Evolutionary conservation across 2,888 invertebrate species (phyloP).

Genomic region (Epinotia ramella): DNA sequence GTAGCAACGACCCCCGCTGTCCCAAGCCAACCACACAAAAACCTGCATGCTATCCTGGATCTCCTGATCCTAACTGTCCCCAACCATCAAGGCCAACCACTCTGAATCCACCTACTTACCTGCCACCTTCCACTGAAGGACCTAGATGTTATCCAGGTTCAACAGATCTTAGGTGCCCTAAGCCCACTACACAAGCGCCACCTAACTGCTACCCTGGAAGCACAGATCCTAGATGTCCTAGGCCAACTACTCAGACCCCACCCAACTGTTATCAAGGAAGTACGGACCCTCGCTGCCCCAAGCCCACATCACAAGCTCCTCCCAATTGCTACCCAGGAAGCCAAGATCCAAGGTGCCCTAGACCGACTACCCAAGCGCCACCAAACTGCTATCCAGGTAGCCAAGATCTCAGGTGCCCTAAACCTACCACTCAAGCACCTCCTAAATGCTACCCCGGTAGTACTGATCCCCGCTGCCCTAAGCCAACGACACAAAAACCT

Average conservation of each 20-base stretch:
- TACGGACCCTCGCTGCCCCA: slow-evolving; percentile 52
- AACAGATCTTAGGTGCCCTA: too few relatives aligned
- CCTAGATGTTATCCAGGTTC: too few relatives aligned
- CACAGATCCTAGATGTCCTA: too few relatives aligned
- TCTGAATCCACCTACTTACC: slow-evolving; percentile 49
- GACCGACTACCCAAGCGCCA: slow-evolving; percentile 46
- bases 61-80: slow-evolving; percentile 49
- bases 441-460: slow-evolving; percentile 48
- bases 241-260: too few relatives aligned
- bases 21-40: slow-evolving; percentile 51
- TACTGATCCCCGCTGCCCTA: neutral
- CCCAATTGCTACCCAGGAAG: slow-evolving; percentile 55
- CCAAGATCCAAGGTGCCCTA: slow-evolving; percentile 61
- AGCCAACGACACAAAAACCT: too few relatives aligned
- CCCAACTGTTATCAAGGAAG: too few relatives aligned
- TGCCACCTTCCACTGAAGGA: slow-evolving; percentile 12
- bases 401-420: slow-evolving; percentile 59
- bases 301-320: slow-evolving; percentile 50
- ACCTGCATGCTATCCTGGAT: slow-evolving; percentile 49
- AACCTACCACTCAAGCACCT: slow-evolving; percentile 50
- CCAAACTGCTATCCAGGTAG: slow-evolving; percentile 54
- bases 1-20: slow-evolving; percentile 60
- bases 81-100: slow-evolving; percentile 54
- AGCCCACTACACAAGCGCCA: too few relatives aligned
- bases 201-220: too few relatives aligned